A percentile compares a stretch with the other conserved stretches of the same genome.
Evolutionary conservation across 2,888 invertebrate species (phyloP).

Genomic region (Pseudococcus viburni): DNA sequence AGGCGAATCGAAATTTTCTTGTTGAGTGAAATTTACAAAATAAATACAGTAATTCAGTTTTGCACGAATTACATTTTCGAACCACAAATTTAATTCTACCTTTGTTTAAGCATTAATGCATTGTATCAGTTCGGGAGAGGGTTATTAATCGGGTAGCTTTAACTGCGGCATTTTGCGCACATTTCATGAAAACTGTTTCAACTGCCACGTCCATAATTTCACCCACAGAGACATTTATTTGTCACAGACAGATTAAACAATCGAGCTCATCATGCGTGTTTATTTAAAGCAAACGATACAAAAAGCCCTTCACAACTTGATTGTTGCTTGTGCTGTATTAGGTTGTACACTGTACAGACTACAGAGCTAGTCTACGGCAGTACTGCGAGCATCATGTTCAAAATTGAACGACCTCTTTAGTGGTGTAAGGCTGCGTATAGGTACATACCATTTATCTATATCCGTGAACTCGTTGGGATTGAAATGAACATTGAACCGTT

Average conservation of each 20-base stretch:
- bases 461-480: too few species aligned
- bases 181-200: constrained; percentile 41
- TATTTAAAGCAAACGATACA: constrained; percentile 45
- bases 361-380: background rate
- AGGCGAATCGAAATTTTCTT: background rate
- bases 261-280: constrained; percentile 42
- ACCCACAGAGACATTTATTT: constrained; percentile 41
- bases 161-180: constrained; percentile 38
- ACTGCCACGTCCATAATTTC: constrained; percentile 10
- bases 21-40: background rate
- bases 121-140: constrained; percentile 19
- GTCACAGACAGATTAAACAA: constrained; percentile 51
- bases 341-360: background rate
- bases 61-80: constrained; percentile 15
- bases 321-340: constrained; percentile 16
- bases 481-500: too few species aligned
- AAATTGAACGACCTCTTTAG: background rate
- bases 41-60: background rate
- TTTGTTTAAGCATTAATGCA: constrained; percentile 38
- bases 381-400: background rate
- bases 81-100: constrained; percentile 32
- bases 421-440: background rate
- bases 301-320: constrained; percentile 49
- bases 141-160: constrained; percentile 42
- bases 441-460: background rate